These are phyloP conservation scores for Ernsta delagoae DNA, from an alignment of 2,888 invertebrate genomes.

Conservation along the genomic window DNA sequence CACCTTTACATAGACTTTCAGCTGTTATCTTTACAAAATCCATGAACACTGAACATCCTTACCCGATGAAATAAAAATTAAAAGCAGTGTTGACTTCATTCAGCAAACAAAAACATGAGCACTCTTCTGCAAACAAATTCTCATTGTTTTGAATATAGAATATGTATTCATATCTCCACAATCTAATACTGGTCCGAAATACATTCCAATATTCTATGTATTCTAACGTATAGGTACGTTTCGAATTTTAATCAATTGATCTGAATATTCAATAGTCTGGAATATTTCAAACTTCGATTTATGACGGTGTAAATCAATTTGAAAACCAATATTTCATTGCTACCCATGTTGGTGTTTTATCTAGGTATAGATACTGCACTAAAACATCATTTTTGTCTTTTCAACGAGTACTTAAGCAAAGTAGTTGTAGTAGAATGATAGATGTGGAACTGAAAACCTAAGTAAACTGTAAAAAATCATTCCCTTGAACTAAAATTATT, in stretches of 20 bases:
- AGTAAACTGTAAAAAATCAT: too few species aligned
- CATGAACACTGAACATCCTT: not conserved
- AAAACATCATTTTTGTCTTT: not conserved
- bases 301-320: conserved; percentile 13
- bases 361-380: not conserved
- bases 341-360: not conserved
- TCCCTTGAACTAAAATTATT: too few species aligned
- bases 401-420: not conserved
- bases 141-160: conserved; percentile 4
- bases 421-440: too few species aligned
- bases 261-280: conserved; percentile 14
- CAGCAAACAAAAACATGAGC: not conserved
- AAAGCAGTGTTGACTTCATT: not conserved
- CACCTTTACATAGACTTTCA: not conserved
- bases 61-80: not conserved
- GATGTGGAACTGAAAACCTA: too few species aligned
- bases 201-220: too few species aligned
- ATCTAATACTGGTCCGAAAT: not conserved
- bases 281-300: conserved; percentile 12
- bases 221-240: not conserved
- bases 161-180: not conserved
- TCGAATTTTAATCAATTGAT: conserved; percentile 16
- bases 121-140: not conserved
- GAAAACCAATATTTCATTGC: conserved; percentile 21
- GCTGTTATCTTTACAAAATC: not conserved